A percentile compares a stretch with the other conserved stretches of the same genome.
Evolutionary conservation across 2,113 vertebrate genomes (phyloP).

Genomic region (Phalacrocorax aristotelis): DNA sequence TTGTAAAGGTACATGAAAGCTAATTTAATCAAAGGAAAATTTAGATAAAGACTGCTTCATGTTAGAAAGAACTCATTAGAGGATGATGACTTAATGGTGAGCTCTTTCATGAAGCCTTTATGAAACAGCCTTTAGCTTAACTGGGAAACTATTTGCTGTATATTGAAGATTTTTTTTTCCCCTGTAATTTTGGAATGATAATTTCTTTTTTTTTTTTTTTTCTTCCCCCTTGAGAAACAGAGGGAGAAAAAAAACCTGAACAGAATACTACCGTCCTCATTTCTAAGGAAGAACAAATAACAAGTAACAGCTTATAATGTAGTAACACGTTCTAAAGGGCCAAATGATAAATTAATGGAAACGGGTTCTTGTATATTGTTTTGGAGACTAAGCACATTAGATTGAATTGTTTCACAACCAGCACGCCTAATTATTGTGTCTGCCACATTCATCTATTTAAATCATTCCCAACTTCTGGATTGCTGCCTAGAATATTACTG

Average conservation of each 20-base stretch:
- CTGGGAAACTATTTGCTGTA: not conserved
- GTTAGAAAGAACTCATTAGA: not conserved
- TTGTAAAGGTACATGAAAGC: not conserved
- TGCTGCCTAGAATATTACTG: constrained; percentile 80
- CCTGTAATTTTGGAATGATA: not conserved
- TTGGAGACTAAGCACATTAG: constrained; percentile 73
- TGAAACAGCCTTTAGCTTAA: not conserved
- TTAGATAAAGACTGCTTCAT: not conserved
- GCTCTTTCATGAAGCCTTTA: not conserved
- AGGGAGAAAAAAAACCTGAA: not conserved
- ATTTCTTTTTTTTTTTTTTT: not conserved
- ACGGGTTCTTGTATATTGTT: constrained; percentile 44
- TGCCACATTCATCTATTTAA: constrained; percentile 84
- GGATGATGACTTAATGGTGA: not conserved
- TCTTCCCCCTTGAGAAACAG: not conserved
- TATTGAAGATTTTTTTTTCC: not conserved
- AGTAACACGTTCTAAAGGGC: constrained; percentile 43
- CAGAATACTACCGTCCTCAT: not conserved
- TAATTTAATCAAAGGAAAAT: not conserved
- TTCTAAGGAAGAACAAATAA: constrained; percentile 13
- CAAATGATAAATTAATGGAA: constrained; percentile 74
- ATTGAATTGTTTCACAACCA: constrained; percentile 74
- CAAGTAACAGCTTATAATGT: constrained; percentile 23
- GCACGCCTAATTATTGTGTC: constrained; percentile 80
- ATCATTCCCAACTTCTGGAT: constrained; percentile 81